Conservation (phyloP, 2,888 invertebrate genomes). For the Halocaridina rubra region DNA sequence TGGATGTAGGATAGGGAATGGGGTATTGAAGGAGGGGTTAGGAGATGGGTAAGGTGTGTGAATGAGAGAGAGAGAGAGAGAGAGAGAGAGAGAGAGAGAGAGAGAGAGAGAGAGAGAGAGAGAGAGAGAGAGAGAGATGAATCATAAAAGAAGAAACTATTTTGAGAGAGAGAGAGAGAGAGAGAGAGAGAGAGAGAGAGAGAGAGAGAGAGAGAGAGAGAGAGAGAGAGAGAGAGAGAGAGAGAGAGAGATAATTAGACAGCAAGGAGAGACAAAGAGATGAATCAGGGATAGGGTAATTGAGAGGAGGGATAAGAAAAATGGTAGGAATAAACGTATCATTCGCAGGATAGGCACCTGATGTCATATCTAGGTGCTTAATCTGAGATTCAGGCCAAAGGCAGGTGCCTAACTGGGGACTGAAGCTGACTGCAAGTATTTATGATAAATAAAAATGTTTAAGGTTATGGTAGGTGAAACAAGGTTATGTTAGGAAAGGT, state of each 20-base stretch:
- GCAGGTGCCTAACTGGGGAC: too few relatives aligned
- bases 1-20: not conserved
- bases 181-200: not conserved
- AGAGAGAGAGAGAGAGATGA: not conserved
- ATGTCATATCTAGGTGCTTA: too few relatives aligned
- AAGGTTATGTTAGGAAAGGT: too few relatives aligned
- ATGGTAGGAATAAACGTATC: too few relatives aligned
- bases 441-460: too few relatives aligned
- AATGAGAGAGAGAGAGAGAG: not conserved
- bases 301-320: not conserved
- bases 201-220: not conserved
- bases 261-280: not conserved
- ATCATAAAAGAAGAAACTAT: not conserved
- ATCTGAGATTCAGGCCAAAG: too few relatives aligned
- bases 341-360: too few relatives aligned
- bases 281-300: not conserved
- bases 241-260: constrained; percentile 1
- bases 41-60: not conserved
- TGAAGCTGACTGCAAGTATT: too few relatives aligned
- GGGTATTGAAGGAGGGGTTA: not conserved
- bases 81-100: not conserved
- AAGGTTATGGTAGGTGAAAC: too few relatives aligned
- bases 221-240: not conserved
- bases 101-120: not conserved
- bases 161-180: not conserved